Conservation (phyloP, 2,888 invertebrate genomes). For the Pammene aurita region DNA sequence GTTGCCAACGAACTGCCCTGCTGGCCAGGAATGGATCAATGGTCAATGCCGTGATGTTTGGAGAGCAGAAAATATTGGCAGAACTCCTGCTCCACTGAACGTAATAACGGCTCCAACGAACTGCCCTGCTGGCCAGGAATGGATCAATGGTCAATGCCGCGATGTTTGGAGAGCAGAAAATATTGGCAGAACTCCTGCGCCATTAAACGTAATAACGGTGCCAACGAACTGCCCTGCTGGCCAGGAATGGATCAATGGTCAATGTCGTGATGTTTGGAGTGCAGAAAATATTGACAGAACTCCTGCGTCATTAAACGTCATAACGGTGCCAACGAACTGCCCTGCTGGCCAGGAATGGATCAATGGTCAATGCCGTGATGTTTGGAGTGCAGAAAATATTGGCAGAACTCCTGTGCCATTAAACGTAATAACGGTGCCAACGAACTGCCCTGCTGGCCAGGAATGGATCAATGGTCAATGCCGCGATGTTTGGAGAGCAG, state of each 20-base stretch:
- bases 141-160: slow-evolving; percentile 44
- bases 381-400: slow-evolving; percentile 8
- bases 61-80: neutral
- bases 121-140: slow-evolving; percentile 44
- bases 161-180: slow-evolving; percentile 40
- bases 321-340: slow-evolving; percentile 30
- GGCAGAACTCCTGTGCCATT: neutral
- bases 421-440: slow-evolving; percentile 31
- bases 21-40: slow-evolving; percentile 43
- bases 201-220: slow-evolving; percentile 41
- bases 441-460: slow-evolving; percentile 43
- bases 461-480: slow-evolving; percentile 43
- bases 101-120: slow-evolving; percentile 48
- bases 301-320: slow-evolving; percentile 15
- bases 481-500: slow-evolving; percentile 38
- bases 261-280: slow-evolving; percentile 44
- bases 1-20: slow-evolving; percentile 43
- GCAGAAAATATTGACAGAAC: neutral
- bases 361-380: slow-evolving; percentile 31
- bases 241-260: slow-evolving; percentile 44
- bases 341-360: slow-evolving; percentile 21
- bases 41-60: slow-evolving; percentile 44
- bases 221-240: slow-evolving; percentile 45
- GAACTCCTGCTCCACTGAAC: slow-evolving; percentile 33
- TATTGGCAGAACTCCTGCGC: neutral